Evolutionary conservation across 2,797 vertebrate species (phyloP).

Genomic region (Garrulus glandarius): DNA sequence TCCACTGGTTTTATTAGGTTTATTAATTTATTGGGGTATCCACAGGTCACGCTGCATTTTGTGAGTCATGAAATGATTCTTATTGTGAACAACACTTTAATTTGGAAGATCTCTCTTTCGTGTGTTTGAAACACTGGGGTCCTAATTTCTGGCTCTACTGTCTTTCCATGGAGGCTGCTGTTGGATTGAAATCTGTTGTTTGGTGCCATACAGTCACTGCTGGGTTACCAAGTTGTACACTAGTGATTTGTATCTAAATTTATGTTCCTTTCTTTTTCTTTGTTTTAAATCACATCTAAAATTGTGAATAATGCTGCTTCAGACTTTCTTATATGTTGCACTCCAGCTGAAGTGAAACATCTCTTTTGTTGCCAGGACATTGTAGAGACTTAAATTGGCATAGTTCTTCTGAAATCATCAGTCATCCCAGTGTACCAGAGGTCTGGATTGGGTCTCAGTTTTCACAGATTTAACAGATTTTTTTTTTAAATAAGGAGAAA

Average conservation of each 20-base stretch:
- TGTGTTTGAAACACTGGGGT: neutral
- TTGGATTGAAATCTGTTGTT: neutral
- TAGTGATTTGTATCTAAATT: conserved; percentile 65
- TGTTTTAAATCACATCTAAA: conserved; percentile 50
- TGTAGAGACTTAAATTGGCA: neutral
- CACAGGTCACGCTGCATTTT: neutral
- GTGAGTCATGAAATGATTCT: neutral
- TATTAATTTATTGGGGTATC: neutral
- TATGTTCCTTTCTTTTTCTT: conserved; percentile 10
- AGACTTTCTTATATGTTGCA: conserved; percentile 28
- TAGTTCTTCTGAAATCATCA: neutral
- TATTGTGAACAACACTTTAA: neutral
- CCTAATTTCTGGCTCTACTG: neutral
- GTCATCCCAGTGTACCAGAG: neutral
- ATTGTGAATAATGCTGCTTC: conserved; percentile 9
- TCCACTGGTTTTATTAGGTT: neutral
- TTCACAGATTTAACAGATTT: conserved; percentile 15
- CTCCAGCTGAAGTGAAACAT: conserved; percentile 10
- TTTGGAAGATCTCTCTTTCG: neutral
- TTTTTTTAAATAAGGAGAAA: neutral
- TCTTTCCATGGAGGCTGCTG: neutral
- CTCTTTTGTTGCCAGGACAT: conserved; percentile 27
- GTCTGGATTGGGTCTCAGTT: neutral
- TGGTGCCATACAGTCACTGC: conserved; percentile 14
- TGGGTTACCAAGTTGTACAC: conserved; percentile 30